These are phyloP conservation scores for Halichoeres trimaculatus DNA, from an alignment of 2,113 vertebrate species.

Conservation along the genomic window DNA sequence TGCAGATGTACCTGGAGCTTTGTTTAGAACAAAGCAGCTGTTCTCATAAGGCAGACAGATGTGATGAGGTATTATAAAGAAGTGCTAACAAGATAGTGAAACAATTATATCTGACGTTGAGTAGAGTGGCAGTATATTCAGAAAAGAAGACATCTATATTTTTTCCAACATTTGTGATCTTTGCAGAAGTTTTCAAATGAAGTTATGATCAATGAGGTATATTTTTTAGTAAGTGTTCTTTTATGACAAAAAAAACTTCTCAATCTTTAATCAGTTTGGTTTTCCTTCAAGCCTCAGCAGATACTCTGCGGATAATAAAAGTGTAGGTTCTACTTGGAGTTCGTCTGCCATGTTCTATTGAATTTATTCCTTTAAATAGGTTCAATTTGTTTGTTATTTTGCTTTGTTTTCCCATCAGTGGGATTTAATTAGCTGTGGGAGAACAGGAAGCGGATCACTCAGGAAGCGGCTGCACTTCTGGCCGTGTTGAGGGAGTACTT, in stretches of 20 bases:
- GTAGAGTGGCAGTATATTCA: slow-evolving; percentile 25
- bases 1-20: slow-evolving; percentile 25
- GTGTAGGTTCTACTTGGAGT: slow-evolving; percentile 13
- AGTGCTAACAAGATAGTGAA: slow-evolving; percentile 2
- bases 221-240: not conserved
- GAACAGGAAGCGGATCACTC: slow-evolving; percentile 30
- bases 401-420: slow-evolving; percentile 48
- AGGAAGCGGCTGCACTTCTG: slow-evolving; percentile 12
- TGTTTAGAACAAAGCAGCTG: slow-evolving; percentile 37
- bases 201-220: not conserved
- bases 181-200: not conserved
- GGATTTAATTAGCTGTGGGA: slow-evolving; percentile 65
- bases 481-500: slow-evolving; percentile 45
- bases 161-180: not conserved
- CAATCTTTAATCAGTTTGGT: not conserved
- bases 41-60: slow-evolving; percentile 40
- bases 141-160: not conserved
- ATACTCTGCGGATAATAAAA: not conserved
- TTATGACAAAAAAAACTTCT: not conserved
- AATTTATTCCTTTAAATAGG: slow-evolving; percentile 43
- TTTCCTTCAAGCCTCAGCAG: not conserved
- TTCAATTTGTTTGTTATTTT: slow-evolving; percentile 54
- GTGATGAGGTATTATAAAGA: slow-evolving; percentile 32
- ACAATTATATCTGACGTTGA: slow-evolving; percentile 10
- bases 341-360: slow-evolving; percentile 28